Base-by-base conservation (phyloP, 2,797 vertebrate species). In the Peromyscus aztecus region DNA sequence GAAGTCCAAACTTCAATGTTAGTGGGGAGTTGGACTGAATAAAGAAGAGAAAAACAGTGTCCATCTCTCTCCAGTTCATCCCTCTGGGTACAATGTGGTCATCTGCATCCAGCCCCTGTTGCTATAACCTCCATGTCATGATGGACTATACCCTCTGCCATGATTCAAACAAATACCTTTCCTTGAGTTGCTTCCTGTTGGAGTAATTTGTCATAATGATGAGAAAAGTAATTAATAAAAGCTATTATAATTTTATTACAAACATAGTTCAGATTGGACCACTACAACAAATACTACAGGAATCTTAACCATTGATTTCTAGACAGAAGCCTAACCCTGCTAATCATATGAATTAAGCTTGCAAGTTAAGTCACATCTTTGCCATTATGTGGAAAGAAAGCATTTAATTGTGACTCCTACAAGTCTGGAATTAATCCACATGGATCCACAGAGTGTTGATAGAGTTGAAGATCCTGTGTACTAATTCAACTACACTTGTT, bases 81-180 rank as follows among this genome's bases (percentile, higher is more conserved):
- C 31, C 4, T 59, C 4, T 57, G 37, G 0, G 2, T 75, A 23
- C 0, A 61, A 34, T 75, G 11, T 34, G 11, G 40, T 37, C 8
- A 43, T 57, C 69, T 43, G 3, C 1, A 2, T 76, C 37, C 14
- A 43, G 12, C 11, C n/a, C 17, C 11, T 75, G 29, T 19, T 76
- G 17, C 17, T 40, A 46, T 43, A 13, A 34, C 4, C 13, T 75
- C 34, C 9, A 10, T 59, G 16, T 2, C 37, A 43, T 61, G 27
- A 55, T 40, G 4, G 13, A 34, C 6, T 24, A 52, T 6, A 31
- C 16, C 27, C 6, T 89, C n/a, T 2, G 24, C 29, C 40, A 7
- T 61, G 17, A 23, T n/a, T 13, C 17, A 40, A 43, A 76, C 40
- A 43, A 31, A 75, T 3, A n/a, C 37, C 12, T 76, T 55, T 40